These are phyloP conservation scores for Hoplodrina blanda DNA, from an alignment of 2,888 invertebrate genomes.

Conservation along the genomic window DNA sequence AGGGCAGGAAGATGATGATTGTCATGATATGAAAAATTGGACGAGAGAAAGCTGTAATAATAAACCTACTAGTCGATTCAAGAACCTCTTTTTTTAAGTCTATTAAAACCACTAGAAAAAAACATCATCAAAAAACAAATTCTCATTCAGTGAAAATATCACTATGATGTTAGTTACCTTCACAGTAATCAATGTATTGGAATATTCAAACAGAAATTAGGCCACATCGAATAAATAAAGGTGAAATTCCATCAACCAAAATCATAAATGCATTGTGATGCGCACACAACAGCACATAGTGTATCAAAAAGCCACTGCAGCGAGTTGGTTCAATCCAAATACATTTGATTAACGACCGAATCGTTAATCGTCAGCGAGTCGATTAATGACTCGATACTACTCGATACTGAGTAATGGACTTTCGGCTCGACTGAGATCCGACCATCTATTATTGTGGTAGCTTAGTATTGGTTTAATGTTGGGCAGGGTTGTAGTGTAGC, in stretches of 20 bases:
- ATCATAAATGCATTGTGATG: constrained; percentile 24
- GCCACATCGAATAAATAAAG: background rate
- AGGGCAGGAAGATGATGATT: too few relatives aligned
- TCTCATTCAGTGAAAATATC: too few relatives aligned
- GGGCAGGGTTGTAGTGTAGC: background rate
- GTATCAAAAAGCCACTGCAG: constrained; percentile 53
- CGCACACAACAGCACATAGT: constrained; percentile 16
- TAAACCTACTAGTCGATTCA: too few relatives aligned
- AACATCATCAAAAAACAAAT: too few relatives aligned
- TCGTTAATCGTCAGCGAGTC: constrained; percentile 58
- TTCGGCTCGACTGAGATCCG: constrained; percentile 58
- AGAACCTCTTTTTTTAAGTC: too few relatives aligned
- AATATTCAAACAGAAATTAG: too few relatives aligned
- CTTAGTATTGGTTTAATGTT: constrained; percentile 40
- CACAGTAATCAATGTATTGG: too few relatives aligned
- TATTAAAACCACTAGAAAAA: too few relatives aligned
- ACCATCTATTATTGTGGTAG: constrained; percentile 58
- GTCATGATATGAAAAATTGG: too few relatives aligned
- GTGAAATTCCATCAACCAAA: constrained; percentile 4
- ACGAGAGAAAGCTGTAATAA: too few relatives aligned
- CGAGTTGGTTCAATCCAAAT: constrained; percentile 54
- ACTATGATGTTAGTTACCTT: too few relatives aligned
- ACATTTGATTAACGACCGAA: constrained; percentile 63
- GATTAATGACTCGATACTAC: constrained; percentile 65
- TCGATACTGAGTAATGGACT: constrained; percentile 65